Conservation (phyloP, 2,113 vertebrate genomes). For the Nettapus auritus region DNA sequence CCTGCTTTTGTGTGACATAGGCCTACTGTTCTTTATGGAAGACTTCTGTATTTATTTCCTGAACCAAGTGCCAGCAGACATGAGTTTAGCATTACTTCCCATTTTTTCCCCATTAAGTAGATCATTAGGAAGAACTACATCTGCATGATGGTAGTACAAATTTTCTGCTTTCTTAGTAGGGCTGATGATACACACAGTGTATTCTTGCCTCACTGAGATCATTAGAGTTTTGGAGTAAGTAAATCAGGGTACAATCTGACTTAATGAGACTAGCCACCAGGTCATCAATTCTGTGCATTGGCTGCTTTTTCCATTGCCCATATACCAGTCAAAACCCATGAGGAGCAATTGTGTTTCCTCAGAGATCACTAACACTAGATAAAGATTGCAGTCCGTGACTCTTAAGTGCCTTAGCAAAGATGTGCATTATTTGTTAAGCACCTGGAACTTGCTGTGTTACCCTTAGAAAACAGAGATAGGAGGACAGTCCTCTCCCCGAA, state of each 20-base stretch:
- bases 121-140: neutral
- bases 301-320: neutral
- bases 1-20: neutral
- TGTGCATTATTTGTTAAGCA: neutral
- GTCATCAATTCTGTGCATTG: neutral
- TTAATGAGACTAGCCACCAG: neutral
- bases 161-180: slow-evolving; percentile 4
- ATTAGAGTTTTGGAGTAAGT: neutral
- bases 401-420: neutral
- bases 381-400: neutral
- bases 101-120: neutral
- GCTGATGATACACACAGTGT: neutral
- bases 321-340: neutral
- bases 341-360: neutral
- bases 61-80: neutral
- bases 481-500: neutral
- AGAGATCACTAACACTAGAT: neutral
- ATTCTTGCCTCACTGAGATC: slow-evolving; percentile 3
- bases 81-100: neutral
- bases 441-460: neutral
- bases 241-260: slow-evolving; percentile 23
- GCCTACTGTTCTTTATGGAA: neutral
- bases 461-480: neutral
- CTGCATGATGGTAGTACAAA: neutral
- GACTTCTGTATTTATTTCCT: neutral